phyloP scores from a whole-genome alignment of 2,888 invertebrate species.

The Orchesellides sinensis region DNA sequence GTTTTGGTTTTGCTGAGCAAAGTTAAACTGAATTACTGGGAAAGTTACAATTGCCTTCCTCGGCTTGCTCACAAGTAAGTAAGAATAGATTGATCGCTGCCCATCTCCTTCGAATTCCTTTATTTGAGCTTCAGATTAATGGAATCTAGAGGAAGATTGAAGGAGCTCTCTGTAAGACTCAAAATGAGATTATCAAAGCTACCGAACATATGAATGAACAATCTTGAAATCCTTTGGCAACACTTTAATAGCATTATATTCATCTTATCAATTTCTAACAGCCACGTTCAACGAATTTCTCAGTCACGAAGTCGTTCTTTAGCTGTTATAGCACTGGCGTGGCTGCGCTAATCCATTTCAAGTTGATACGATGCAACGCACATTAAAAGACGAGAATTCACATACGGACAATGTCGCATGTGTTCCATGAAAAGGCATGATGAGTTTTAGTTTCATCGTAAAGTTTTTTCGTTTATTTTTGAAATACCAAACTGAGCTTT shows the following conservation, averaged over 20 bases:
- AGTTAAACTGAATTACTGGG: conserved; percentile 23
- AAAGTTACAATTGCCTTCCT: conserved; percentile 10
- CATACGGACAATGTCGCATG: background rate
- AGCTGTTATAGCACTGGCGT: background rate
- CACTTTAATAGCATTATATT: conserved; percentile 38
- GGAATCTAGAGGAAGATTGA: conserved; percentile 39
- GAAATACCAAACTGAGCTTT: no score
- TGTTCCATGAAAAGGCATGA: background rate
- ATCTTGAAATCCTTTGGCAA: conserved; percentile 34
- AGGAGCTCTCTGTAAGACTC: conserved; percentile 36
- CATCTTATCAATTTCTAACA: conserved; percentile 52
- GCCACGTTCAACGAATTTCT: conserved; percentile 15
- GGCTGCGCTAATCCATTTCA: conserved; percentile 13
- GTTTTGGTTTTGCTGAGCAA: conserved; percentile 10
- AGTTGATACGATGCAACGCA: conserved; percentile 3
- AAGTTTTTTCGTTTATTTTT: background rate
- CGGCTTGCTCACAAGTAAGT: background rate
- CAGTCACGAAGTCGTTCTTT: conserved; percentile 10
- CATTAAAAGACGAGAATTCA: background rate
- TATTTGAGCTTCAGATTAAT: conserved; percentile 59
- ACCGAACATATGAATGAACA: background rate
- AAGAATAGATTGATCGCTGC: conserved; percentile 56
- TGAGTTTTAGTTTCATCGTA: background rate
- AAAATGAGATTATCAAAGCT: conserved; percentile 48
- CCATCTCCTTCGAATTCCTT: conserved; percentile 57